Conservation (phyloP, 2,113 vertebrate genomes). For the Thalassoma bifasciatum region DNA sequence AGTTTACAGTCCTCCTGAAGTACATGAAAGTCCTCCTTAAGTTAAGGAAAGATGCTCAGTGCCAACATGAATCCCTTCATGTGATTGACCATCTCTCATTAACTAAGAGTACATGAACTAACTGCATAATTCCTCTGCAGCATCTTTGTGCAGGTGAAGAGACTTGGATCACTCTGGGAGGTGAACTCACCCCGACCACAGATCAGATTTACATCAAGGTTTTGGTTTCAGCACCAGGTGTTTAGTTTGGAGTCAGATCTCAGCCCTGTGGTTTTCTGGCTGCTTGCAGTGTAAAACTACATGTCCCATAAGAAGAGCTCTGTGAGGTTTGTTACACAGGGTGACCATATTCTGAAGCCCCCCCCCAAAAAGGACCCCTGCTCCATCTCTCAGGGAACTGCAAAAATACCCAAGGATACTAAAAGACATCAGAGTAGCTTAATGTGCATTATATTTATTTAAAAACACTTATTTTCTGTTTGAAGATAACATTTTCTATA, state of each 20-base stretch:
- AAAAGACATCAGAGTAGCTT: too few species aligned
- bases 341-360: too few species aligned
- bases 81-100: slow-evolving; percentile 3
- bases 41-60: neutral
- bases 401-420: too few species aligned
- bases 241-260: slow-evolving; percentile 61
- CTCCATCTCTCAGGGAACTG: too few species aligned
- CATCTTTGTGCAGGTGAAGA: slow-evolving; percentile 41
- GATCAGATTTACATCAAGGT: slow-evolving; percentile 45
- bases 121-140: slow-evolving; percentile 4
- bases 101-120: neutral
- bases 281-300: slow-evolving; percentile 57
- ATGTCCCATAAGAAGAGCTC: slow-evolving; percentile 45
- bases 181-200: slow-evolving; percentile 50
- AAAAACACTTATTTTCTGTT: too few species aligned
- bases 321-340: too few species aligned
- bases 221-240: slow-evolving; percentile 63
- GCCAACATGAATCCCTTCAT: slow-evolving; percentile 5
- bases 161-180: slow-evolving; percentile 33
- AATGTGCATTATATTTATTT: too few species aligned
- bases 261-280: slow-evolving; percentile 55
- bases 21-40: neutral
- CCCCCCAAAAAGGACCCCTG: too few species aligned
- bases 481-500: too few species aligned
- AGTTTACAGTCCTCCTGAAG: slow-evolving; percentile 17